Base-by-base conservation (phyloP, 2,888 invertebrate genomes). In the Spodoptera littoralis region DNA sequence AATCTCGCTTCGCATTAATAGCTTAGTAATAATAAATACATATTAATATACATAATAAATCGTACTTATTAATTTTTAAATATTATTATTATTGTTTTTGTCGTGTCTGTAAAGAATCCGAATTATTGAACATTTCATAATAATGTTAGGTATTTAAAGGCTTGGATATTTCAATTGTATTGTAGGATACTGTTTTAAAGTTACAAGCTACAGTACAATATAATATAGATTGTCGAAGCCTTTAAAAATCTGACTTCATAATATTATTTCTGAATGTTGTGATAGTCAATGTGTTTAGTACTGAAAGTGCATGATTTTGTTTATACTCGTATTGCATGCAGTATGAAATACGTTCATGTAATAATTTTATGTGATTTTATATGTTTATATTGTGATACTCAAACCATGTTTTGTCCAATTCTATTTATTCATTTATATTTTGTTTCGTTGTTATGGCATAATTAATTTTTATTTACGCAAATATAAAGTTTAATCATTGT, bases 281-380 rank as follows among this genome's bases (percentile, higher is more conserved):
- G 77, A 76, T 82, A 82, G 77, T 76, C 73, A 65, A 36, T 36
- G 65, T 65, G 67, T 73, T 73, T 74, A 77, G 80, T 81, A 81
- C 81, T 84, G 64, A 76, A 83, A 81, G 80, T 86, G 86, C 86
- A 86, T 85, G 86, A 58, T 65, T 36, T 65, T 80, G 56, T 80
- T 65, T 55, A 71, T 76, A 36, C 36, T 36, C 36, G 36, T 36
- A 77, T 83, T 82, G 84, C 87, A 86, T 86, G 85, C 70, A 76
- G 79, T 84, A 75, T 78, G 56, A 73, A 68, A 71, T 79, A 69
- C 70, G 52, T 71, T 54, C 60, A 79, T 78, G 76, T 73, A 67
- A 60, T 75, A 46, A 55, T 53, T 48, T 24, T 57, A 64, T 68
- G 69, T 71, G 67, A 71, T 76, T 69, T 65, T 73, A 64, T 77